A percentile compares a stretch with the other conserved stretches of the same genome.
Evolutionary conservation across 30 jellyfish, hydroid and myxozoan genomes (phyloP).

Genomic region (Turritopsis dohrnii): DNA sequence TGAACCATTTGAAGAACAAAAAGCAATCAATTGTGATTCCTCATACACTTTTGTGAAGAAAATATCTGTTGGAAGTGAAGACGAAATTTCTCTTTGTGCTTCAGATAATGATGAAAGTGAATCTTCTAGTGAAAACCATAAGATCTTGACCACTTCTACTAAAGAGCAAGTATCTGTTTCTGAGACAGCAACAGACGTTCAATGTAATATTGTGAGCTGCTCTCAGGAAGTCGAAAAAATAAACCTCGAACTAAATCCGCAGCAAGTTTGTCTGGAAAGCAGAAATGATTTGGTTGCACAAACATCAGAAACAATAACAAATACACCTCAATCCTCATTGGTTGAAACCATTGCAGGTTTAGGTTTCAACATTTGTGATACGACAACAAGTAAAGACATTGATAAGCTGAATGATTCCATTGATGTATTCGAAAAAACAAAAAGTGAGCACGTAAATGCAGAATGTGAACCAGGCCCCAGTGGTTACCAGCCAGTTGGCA

Average conservation of each 20-base stretch:
- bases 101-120: slow-evolving; percentile 31
- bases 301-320: not conserved
- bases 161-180: not conserved
- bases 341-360: not conserved
- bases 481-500: slow-evolving; percentile 23
- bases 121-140: not conserved
- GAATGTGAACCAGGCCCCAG: slow-evolving; percentile 33
- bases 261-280: not conserved
- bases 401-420: not conserved
- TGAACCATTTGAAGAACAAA: not conserved
- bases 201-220: not conserved
- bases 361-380: not conserved
- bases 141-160: not conserved
- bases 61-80: slow-evolving; percentile 15
- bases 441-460: not conserved
- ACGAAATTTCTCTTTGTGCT: slow-evolving; percentile 37
- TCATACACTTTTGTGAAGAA: not conserved
- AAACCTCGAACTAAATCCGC: not conserved
- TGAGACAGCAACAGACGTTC: not conserved
- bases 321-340: not conserved
- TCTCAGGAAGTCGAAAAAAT: not conserved
- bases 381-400: not conserved
- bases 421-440: not conserved
- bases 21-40: not conserved
- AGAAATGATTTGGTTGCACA: too few species aligned